Base-by-base conservation (phyloP, 2,113 vertebrate species). In the Clarias batrachus region DNA sequence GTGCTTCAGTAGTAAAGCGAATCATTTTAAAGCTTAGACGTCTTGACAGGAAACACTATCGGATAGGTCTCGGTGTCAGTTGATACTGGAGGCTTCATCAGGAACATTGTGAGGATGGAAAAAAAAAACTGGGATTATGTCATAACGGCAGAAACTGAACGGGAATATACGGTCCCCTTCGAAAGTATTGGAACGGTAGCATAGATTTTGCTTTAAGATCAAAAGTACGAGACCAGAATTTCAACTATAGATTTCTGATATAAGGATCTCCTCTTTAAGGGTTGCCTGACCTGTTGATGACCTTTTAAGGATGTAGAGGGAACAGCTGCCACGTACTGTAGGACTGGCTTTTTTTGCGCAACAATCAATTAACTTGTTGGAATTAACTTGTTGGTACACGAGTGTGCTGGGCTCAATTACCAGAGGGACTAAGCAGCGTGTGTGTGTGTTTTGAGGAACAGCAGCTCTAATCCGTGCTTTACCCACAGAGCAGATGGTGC, bases 401-500 rank as follows among this genome's bases (percentile, higher is more conserved):
- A 68, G 59, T 25, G 41, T 41, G 41, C 60, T 60, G 71, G 57
- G 83, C 65, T 81, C 60, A 85, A 30, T 81, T 33, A 79, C 83
- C 65, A n/a, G 21, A 57, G 87, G 60, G 83, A 85, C 81, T 78
- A 62, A 86, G 70, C 30, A 56, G 59, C 54, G n/a, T 30, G 86
- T 79, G 73, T 90, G 85, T 85, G 41, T 66, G 59, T 65, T 70
- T 37, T 54, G 65, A 65, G 83, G 80, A 82, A 85, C 25, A 48
- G 57, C 16, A 71, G 80, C 27, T 73, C 85, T 87, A 87, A 90
- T 62, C 87, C 21, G 59, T 73, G 88, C 82, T 87, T 87, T 87
- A 85, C 73, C 37, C 78, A 85, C 70, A 21, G 68, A 86, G 82
- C 89, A 90, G 89, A 87, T 89, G 88, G 83, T 87, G 86, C 60